Conservation (phyloP, 2,113 vertebrate species). For the Phasianus colchicus region DNA sequence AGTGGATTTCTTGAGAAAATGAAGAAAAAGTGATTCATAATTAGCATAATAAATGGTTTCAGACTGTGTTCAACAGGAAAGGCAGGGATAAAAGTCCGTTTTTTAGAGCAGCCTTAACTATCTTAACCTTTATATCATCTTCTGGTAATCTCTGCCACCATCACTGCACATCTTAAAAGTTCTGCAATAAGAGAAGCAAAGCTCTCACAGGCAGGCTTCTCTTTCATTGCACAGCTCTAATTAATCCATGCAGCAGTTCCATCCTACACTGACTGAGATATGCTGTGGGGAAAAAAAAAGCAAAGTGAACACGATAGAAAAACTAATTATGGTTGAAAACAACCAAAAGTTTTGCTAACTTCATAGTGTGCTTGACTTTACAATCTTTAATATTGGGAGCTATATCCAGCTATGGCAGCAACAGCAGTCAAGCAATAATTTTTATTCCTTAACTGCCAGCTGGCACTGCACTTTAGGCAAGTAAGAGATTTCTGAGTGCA, state of each 20-base stretch:
- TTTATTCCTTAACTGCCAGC: background rate
- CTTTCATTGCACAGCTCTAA: background rate
- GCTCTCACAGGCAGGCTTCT: background rate
- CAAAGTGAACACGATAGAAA: background rate
- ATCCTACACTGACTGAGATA: background rate
- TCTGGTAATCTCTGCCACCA: background rate
- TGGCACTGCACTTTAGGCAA: background rate
- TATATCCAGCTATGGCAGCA: background rate
- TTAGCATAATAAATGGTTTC: background rate
- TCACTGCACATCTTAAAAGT: background rate
- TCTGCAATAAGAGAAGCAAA: background rate
- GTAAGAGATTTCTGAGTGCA: background rate
- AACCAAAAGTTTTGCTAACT: background rate
- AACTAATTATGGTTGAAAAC: background rate
- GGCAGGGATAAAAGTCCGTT: background rate
- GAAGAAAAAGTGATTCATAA: background rate
- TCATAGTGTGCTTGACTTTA: background rate
- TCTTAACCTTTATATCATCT: background rate
- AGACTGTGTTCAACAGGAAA: background rate
- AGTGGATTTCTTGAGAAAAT: background rate
- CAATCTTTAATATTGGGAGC: background rate
- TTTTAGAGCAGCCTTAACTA: background rate
- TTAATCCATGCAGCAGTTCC: background rate
- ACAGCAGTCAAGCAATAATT: background rate
- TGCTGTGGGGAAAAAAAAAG: background rate